phyloP scores from a whole-genome alignment of 2,888 invertebrate genomes.

The Ichneumoninae sp. region DNA sequence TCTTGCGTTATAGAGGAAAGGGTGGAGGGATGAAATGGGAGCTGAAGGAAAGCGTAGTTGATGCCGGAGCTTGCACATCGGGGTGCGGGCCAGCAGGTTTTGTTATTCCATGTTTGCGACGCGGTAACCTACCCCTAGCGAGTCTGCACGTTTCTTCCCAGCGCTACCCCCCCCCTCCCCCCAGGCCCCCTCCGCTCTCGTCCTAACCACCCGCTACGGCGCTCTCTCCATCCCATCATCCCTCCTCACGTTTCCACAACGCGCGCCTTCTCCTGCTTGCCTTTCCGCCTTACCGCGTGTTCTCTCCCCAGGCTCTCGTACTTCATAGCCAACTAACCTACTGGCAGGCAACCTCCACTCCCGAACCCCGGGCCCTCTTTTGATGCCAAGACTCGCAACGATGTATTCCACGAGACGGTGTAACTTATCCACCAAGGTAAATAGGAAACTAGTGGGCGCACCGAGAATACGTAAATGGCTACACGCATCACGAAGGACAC shows the following conservation, averaged over 20 bases:
- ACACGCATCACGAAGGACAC: neutral
- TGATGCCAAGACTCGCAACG: constrained; percentile 28
- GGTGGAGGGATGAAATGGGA: constrained; percentile 43
- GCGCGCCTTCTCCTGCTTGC: constrained; percentile 37
- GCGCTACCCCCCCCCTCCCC: constrained; percentile 6
- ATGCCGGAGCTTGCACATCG: constrained; percentile 53
- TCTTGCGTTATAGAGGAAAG: constrained; percentile 35
- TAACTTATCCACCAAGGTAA: constrained; percentile 54
- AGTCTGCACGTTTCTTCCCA: constrained; percentile 61
- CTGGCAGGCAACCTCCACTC: constrained; percentile 46
- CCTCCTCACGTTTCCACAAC: constrained; percentile 58
- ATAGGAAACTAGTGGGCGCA: constrained; percentile 50
- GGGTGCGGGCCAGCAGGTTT: constrained; percentile 52
- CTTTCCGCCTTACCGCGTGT: constrained; percentile 38
- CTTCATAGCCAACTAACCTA: constrained; percentile 69
- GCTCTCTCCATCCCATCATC: constrained; percentile 33
- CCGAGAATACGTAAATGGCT: constrained; percentile 52
- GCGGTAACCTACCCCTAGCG: constrained; percentile 66
- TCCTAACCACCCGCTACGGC: constrained; percentile 45
- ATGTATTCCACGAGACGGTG: constrained; percentile 41
- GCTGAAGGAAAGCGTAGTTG: constrained; percentile 54
- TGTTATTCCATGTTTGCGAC: constrained; percentile 69
- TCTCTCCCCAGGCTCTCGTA: constrained; percentile 59
- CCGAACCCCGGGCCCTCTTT: neutral
- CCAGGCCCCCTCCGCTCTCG: neutral